These are phyloP conservation scores for Porites lobata DNA, from an alignment of 92 coral and sea anemone species.

Conservation along the genomic window DNA sequence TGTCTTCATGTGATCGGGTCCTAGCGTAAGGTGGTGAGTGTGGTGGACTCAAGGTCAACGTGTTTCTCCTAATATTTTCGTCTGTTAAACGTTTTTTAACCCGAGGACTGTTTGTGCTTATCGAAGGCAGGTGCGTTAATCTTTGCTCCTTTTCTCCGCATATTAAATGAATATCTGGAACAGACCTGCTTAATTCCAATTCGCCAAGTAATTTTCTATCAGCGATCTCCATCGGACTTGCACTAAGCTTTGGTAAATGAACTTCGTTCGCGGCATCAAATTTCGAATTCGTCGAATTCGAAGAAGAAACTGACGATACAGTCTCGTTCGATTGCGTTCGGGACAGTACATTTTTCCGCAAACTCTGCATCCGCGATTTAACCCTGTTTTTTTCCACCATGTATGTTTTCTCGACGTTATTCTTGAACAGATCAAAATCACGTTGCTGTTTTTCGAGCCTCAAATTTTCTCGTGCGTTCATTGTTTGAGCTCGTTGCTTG, in stretches of 20 bases:
- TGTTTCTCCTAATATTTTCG: neutral
- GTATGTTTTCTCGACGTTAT: slow-evolving; percentile 3
- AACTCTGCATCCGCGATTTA: slow-evolving; percentile 24
- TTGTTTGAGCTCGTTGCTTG: slow-evolving; percentile 21
- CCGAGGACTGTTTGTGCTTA: slow-evolving; percentile 9
- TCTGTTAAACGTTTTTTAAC: neutral
- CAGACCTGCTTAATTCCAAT: slow-evolving; percentile 23
- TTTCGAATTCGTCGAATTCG: neutral
- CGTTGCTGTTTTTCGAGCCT: slow-evolving; percentile 41
- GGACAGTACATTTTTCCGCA: slow-evolving; percentile 25
- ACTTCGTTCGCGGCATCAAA: neutral
- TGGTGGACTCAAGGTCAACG: neutral
- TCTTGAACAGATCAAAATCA: slow-evolving; percentile 30
- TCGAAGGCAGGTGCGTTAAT: slow-evolving; percentile 16
- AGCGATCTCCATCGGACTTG: neutral
- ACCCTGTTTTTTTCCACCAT: slow-evolving; percentile 41
- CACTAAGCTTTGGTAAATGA: slow-evolving; percentile 31
- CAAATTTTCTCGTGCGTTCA: slow-evolving; percentile 45
- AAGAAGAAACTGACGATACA: neutral
- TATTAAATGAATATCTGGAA: slow-evolving; percentile 19
- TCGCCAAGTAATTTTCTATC: neutral
- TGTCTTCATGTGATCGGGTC: slow-evolving; percentile 31
- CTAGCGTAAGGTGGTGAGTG: neutral
- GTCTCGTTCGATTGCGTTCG: slow-evolving; percentile 21
- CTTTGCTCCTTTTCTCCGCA: slow-evolving; percentile 8